Evolutionary conservation across 1,140 invertebrate species (phyloP), one percentile per base, ranked within the genome.

Genomic region (Daktulosphaira vitifoliae): DNA sequence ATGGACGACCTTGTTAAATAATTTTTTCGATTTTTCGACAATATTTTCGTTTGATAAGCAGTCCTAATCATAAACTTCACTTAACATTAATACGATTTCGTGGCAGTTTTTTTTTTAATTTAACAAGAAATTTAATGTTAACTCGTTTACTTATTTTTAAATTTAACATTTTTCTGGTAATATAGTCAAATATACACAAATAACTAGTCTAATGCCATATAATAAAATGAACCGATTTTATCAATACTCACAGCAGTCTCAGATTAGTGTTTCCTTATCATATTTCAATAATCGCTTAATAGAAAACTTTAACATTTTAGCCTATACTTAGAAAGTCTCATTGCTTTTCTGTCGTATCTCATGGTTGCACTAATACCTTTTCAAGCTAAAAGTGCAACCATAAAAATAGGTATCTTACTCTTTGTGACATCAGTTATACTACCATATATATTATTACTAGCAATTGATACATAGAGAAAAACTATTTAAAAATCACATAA

Each of bases 1-100:
- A n/a, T 69, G 71, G 44, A 68, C 70, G 48, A 56, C 70, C 56
- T 48, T 70, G 25, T 23, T 48, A 67, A 53, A 73, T 56, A 26
- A 72, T 65, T 68, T 72, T 62, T 44, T 69, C 48, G 67, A 71
- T 67, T 72, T 72, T 69, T 33, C 62, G n/a, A n/a, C 56, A 48
- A 73, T 68, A 68, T 72, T 74, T 64, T 72, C 66, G 49, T 71
- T 69, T 13, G 44, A 65, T 29, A 56, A 20, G 3, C 3, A 11
- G 20, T 56, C 53, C 11, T 56, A 23, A 33, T 18, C 20, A 37
- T 59, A 25, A 16, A 59, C 9, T 11, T 59, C 18, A 18, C 16
- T 59, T 37, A 44, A 42, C 23, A 59, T 22, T 22, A 23, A 38
- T 42, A 18, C 20, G 16, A 42, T 66, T 59, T n/a, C 16, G 38